Base-by-base conservation (phyloP, 2,888 invertebrate genomes). In the Dicyrtoma fusca region DNA sequence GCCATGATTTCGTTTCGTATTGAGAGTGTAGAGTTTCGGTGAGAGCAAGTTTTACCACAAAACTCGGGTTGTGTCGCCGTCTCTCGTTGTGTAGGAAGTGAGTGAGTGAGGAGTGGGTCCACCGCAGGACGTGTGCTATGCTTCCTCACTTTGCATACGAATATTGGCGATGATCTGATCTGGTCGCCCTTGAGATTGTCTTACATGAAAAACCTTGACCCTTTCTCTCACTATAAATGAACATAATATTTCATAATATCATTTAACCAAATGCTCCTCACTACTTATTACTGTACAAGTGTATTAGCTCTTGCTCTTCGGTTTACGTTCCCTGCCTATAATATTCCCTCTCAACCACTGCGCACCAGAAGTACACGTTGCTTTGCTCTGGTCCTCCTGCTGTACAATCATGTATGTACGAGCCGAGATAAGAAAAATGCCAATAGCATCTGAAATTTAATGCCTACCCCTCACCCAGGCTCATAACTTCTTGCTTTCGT, bases 171-270 rank as follows among this genome's bases (percentile, higher is more conserved):
- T 69, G 45, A 57, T 57, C 34, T 34, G 34, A 34, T 21, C 57
- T 65, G 69, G 71, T 65, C 51, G 73, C 72, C 75, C 75, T 75
- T 75, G 75, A 69, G 69, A 73, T 57, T 45, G 55, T 42, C 51
- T 71, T 69, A 64, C 69, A 71, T 26, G 62, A 63, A 66, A 55
- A 69, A 71, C 75, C 75, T 74, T 75, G 75, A 73, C 75, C 73
- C 73, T 74, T 73, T 64, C 64, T 49, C 64, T 49, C 49, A 11
- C 26, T 26, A 25, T 44, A 59, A 53, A 51, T 51, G 21, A 19
- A 51, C 51, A 51, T 51, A 51, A n/a, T 51, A 51, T 19, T 19
- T 51, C 34, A 34, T 34, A 51, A n/a, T 21, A 51, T 51, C 51
- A 51, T 51, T 19, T 51, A n/a, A 19, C 17, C 8, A 19, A 51